Base-by-base conservation (phyloP, 2,113 vertebrate species). In the Prochilodus magdalenae region DNA sequence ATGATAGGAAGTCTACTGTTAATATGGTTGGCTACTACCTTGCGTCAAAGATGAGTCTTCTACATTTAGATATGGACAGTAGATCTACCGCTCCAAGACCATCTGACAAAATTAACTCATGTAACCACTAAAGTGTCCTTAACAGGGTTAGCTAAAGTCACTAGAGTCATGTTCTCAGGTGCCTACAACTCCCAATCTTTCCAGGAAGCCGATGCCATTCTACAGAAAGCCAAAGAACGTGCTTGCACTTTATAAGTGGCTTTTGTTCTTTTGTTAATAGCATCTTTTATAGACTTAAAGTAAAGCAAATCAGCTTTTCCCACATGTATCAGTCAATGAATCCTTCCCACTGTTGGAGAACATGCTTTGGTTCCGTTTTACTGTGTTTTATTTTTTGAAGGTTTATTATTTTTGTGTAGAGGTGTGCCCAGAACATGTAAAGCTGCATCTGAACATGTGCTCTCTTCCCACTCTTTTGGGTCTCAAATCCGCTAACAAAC, bases 211-310 rank as follows among this genome's bases (percentile, higher is more conserved):
- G n/a, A 73, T 57, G 73, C 15, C 14, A 5, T 57, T 57, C 55
- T 57, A 10, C 57, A 60, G 12, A 36, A 47, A n/a, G 2, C 10
- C 36, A 47, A 40, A n/a, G 24, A 18, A 16, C 47, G 29, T 60
- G 67, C 60, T 55, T 69, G 57, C n/a, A 72, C 4, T 5, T 67
- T 20, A 59, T 81, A 81, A 51, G 13, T 69, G 73, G 22, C 63
- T 83, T 73, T 69, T 75, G 53, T 76, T 81, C 63, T 81, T 73
- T 62, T 72, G 44, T 73, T 81, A 51, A 84, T 62, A 84, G 67
- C 44, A 72, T 66, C 75, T 79, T 80, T 82, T n/a, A 73, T 57
- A 49, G 83, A 36, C 63, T 63, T 81, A 79, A 73, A 74, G 80
- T 70, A 75, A 79, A 29, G 70, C 59, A 51, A 51, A 84, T 67